A percentile compares a stretch with the other conserved stretches of the same genome.
Evolutionary conservation across 2,113 vertebrate genomes (phyloP).

Genomic region (Accipiter cooperii): DNA sequence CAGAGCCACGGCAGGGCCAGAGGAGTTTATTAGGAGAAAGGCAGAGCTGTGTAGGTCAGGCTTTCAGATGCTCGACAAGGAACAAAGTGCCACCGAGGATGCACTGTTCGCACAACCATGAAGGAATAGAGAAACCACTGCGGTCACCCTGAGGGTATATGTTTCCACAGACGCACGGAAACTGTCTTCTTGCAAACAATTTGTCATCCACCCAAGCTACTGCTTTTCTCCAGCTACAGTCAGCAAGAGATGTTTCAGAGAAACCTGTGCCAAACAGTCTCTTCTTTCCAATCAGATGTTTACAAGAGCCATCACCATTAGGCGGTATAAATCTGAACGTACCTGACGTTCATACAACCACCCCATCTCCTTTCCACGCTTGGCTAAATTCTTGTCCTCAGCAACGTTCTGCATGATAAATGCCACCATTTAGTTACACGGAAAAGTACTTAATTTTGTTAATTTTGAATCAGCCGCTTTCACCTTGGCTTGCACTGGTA

Average conservation of each 20-base stretch:
- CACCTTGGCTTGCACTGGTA: not conserved
- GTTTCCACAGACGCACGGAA: not conserved
- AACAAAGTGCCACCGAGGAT: not conserved
- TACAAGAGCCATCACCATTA: not conserved
- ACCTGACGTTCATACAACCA: not conserved
- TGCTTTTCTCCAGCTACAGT: not conserved
- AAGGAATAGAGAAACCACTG: not conserved
- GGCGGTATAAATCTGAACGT: not conserved
- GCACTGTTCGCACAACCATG: not conserved
- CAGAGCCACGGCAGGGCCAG: not conserved
- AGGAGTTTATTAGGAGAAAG: not conserved
- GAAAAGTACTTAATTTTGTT: not conserved
- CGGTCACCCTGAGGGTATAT: not conserved
- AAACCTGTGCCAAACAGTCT: not conserved
- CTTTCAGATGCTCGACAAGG: not conserved
- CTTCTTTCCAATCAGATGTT: not conserved
- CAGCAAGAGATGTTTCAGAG: not conserved
- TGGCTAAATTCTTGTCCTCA: not conserved
- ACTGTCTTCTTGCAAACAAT: not conserved
- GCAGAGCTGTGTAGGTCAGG: not conserved
- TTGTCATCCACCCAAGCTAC: conserved; percentile 12
- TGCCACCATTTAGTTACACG: not conserved
- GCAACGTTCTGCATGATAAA: not conserved
- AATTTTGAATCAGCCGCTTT: not conserved
- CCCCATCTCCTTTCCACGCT: not conserved